Evolutionary conservation across 2,888 invertebrate species (phyloP).

Genomic region (Drosophila villosipedis): DNA sequence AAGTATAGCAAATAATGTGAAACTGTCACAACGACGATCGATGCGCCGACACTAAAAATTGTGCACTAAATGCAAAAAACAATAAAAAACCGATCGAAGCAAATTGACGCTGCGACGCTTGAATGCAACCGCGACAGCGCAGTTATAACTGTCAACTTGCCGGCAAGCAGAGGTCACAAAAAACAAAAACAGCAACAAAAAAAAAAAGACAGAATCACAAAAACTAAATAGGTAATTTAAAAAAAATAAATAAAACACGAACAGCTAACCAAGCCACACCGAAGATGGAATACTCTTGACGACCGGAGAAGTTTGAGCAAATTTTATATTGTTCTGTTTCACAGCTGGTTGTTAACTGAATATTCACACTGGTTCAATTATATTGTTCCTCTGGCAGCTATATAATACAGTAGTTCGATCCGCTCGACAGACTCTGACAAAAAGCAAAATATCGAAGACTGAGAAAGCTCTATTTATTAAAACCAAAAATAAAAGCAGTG

Average conservation of each 20-base stretch:
- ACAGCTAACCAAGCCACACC: background rate
- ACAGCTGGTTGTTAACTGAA: background rate
- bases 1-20: constrained; percentile 21
- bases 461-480: background rate
- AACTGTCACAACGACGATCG: constrained; percentile 61
- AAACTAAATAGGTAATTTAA: constrained; percentile 11
- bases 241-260: background rate
- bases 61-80: constrained; percentile 48
- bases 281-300: background rate
- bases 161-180: constrained; percentile 44
- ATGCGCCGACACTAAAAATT: constrained; percentile 62
- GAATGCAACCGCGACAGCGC: constrained; percentile 38
- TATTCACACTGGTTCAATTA: background rate
- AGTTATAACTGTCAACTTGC: constrained; percentile 44
- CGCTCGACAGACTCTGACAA: background rate
- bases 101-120: constrained; percentile 35
- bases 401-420: background rate
- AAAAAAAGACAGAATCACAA: background rate
- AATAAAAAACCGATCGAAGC: constrained; percentile 30
- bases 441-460: background rate
- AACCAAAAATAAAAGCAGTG: background rate
- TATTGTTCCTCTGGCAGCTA: background rate
- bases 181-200: constrained; percentile 6
- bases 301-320: background rate
- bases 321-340: background rate